Evolutionary conservation across 1,140 invertebrate genomes (phyloP).

Genomic region (Ericerus pela): DNA sequence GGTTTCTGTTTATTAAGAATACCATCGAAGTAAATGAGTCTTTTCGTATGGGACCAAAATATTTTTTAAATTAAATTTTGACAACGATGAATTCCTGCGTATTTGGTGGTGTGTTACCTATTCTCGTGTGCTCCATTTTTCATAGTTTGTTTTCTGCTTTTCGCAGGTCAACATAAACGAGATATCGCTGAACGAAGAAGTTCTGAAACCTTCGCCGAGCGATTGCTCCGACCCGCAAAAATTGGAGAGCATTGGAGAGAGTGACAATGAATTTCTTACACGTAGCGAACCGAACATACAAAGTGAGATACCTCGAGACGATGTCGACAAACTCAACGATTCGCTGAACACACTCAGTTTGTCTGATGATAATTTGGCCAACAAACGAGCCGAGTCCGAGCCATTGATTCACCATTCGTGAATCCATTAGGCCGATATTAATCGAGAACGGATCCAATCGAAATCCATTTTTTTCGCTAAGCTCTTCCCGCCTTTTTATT

Average conservation of each 20-base stretch:
- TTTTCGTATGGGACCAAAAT: too few relatives aligned
- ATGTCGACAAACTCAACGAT: background rate
- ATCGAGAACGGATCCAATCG: too few relatives aligned
- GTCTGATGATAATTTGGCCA: slow-evolving; percentile 20
- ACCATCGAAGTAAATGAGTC: too few relatives aligned
- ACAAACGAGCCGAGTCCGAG: slow-evolving; percentile 33
- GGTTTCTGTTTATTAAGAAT: too few relatives aligned
- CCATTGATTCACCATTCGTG: slow-evolving; percentile 26
- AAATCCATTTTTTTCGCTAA: too few relatives aligned
- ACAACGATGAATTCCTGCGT: too few relatives aligned
- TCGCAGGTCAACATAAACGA: slow-evolving; percentile 40
- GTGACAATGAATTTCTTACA: slow-evolving; percentile 30
- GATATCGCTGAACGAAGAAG: slow-evolving; percentile 55
- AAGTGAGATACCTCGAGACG: slow-evolving; percentile 18
- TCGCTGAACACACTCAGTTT: slow-evolving; percentile 8
- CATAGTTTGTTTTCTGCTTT: background rate
- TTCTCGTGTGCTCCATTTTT: background rate
- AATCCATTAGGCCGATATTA: too few relatives aligned
- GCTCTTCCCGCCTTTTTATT: too few relatives aligned
- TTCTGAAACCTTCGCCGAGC: slow-evolving; percentile 29
- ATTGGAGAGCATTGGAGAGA: slow-evolving; percentile 33
- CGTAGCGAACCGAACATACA: slow-evolving; percentile 32
- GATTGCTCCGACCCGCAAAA: slow-evolving; percentile 27
- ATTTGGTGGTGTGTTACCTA: too few relatives aligned
- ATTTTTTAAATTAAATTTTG: too few relatives aligned